phyloP scores from a whole-genome alignment of 35 echinoderm and acorn worm genomes.

The Chiridota heheva region DNA sequence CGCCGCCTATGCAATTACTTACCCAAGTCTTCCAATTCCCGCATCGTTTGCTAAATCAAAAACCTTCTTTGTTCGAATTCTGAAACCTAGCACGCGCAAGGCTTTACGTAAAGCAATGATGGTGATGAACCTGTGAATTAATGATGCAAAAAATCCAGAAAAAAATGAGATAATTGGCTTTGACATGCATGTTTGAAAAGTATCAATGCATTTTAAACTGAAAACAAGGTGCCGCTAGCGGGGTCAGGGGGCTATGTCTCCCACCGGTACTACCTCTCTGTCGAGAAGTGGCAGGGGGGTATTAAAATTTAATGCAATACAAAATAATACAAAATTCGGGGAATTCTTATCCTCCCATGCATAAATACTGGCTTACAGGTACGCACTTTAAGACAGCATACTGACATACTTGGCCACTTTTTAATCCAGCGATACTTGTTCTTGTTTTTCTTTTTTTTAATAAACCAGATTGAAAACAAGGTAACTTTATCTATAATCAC shows the following conservation, averaged over 20 bases:
- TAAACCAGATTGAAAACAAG: neutral
- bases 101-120: conserved; percentile 10
- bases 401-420: too few species aligned
- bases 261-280: neutral
- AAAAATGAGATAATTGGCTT: neutral
- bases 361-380: too few species aligned
- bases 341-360: too few species aligned
- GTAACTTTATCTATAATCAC: neutral
- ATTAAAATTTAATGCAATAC: too few species aligned
- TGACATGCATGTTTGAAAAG: neutral
- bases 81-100: conserved; percentile 11
- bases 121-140: conserved; percentile 12
- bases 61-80: conserved; percentile 1
- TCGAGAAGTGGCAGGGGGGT: neutral
- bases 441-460: neutral
- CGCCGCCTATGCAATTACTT: neutral
- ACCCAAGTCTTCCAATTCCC: conserved; percentile 16
- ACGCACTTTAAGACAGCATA: too few species aligned
- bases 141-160: neutral
- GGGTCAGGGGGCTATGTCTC: neutral
- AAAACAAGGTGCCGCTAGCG: neutral
- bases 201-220: neutral
- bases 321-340: too few species aligned
- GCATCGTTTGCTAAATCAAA: conserved; percentile 12
- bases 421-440: neutral